Evolutionary conservation across 1,140 invertebrate genomes (phyloP).

Genomic region (Leptinotarsa lineolata): DNA sequence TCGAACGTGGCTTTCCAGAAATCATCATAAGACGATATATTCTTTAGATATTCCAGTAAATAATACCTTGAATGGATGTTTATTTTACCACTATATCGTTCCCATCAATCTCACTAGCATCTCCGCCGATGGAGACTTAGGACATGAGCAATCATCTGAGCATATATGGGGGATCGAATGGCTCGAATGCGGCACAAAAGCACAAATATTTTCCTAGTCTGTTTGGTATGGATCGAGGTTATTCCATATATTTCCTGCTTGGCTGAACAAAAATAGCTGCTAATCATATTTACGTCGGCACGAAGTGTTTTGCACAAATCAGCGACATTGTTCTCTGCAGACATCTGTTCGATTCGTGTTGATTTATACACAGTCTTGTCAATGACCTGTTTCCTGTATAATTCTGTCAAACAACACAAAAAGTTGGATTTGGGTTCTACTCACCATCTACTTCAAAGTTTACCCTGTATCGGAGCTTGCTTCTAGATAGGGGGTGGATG

Average conservation of each 20-base stretch:
- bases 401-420: no score
- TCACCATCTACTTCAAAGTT: no score
- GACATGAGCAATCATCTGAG: constrained; percentile 25
- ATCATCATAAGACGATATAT: no score
- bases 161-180: constrained; percentile 22
- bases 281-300: constrained; percentile 16
- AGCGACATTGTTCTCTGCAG: not conserved
- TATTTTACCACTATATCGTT: not conserved
- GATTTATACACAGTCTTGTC: no score
- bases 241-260: constrained; percentile 9
- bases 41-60: no score
- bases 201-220: constrained; percentile 22
- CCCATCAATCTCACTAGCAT: not conserved
- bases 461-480: no score
- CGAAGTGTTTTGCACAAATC: not conserved
- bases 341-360: not conserved
- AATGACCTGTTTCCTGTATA: no score
- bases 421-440: no score
- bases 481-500: no score
- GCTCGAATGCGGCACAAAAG: constrained; percentile 12
- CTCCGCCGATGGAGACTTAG: constrained; percentile 17
- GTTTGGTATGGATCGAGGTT: constrained; percentile 21
- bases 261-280: constrained; percentile 17
- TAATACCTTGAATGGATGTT: no score
- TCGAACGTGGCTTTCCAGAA: no score